phyloP scores from a whole-genome alignment of 2,113 vertebrate genomes.

The Mobula birostris region DNA sequence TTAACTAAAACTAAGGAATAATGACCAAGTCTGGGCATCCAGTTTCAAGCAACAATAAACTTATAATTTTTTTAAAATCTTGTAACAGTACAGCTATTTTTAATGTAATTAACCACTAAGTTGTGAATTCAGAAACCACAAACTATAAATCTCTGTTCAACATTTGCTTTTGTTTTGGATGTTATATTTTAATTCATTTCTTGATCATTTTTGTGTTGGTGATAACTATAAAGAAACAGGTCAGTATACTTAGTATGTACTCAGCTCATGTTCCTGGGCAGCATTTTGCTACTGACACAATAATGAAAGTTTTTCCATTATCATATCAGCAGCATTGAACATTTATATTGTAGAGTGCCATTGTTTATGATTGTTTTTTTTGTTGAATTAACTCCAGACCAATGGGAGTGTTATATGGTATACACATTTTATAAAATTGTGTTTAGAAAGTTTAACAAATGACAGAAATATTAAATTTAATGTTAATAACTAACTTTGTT shows the following conservation, averaged over 20 bases:
- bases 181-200: neutral
- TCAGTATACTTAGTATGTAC: neutral
- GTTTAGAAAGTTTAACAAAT: neutral
- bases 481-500: neutral
- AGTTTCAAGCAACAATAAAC: neutral
- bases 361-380: neutral
- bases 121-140: neutral
- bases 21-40: neutral
- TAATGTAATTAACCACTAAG: neutral
- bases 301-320: neutral
- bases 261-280: neutral
- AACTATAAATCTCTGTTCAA: neutral
- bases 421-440: neutral
- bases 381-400: neutral
- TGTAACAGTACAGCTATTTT: neutral
- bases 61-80: neutral
- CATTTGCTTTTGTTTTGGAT: neutral
- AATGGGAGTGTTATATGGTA: neutral
- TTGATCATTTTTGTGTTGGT: neutral
- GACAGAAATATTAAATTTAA: neutral
- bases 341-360: neutral
- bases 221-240: neutral
- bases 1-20: neutral
- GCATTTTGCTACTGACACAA: neutral
- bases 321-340: neutral